These are phyloP conservation scores for Bubo blakistoni DNA, from an alignment of 2,113 vertebrate genomes.

Conservation along the genomic window DNA sequence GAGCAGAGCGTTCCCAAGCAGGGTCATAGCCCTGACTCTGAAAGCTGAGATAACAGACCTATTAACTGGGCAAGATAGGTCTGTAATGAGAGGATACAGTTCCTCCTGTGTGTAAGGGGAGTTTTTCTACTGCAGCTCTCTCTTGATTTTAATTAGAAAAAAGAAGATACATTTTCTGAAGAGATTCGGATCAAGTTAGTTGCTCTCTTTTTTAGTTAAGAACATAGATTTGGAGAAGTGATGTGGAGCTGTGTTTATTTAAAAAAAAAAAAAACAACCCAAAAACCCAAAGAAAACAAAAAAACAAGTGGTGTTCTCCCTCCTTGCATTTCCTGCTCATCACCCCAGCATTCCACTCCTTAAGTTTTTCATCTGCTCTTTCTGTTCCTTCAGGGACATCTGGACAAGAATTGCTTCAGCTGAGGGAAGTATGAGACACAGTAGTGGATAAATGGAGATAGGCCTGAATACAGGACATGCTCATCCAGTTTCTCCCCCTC, in stretches of 20 bases:
- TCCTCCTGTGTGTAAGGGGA: not conserved
- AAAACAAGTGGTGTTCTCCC: not conserved
- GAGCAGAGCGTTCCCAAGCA: not conserved
- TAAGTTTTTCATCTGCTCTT: not conserved
- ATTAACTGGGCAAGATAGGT: conserved; percentile 6
- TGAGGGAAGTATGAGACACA: not conserved
- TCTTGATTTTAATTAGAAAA: not conserved
- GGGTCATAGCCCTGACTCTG: not conserved
- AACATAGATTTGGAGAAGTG: not conserved
- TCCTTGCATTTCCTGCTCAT: not conserved
- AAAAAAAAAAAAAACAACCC: not conserved
- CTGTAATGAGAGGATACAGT: conserved; percentile 44
- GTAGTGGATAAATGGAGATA: not conserved
- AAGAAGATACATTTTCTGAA: not conserved
- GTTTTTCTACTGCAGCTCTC: not conserved
- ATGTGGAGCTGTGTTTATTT: not conserved
- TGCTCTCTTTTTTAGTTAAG: not conserved
- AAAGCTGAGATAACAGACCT: not conserved
- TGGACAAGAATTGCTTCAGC: not conserved
- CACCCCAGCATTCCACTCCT: not conserved
- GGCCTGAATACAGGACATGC: not conserved
- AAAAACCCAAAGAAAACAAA: not conserved
- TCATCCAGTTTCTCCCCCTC: not conserved
- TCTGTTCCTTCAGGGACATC: not conserved
- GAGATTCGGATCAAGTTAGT: not conserved